Base-by-base conservation (phyloP, 2,888 invertebrate genomes). In the Melieria omissa region DNA sequence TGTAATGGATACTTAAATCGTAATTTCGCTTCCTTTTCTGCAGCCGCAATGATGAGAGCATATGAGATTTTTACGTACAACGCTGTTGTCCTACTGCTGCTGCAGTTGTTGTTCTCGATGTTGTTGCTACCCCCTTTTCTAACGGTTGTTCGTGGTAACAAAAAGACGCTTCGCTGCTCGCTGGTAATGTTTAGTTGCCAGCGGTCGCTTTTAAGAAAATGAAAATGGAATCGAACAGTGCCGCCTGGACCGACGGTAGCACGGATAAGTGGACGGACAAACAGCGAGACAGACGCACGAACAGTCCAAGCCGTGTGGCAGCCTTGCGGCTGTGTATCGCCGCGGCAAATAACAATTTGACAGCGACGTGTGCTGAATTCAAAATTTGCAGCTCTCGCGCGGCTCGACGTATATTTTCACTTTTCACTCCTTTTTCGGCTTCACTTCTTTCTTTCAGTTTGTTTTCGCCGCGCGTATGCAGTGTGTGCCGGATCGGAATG, bases 1-100 rank as follows among this genome's bases (percentile, higher is more conserved):
- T 78, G 77, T 82, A 82, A 81, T 80, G 81, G 81, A 80, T 81
- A 81, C 79, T 80, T 81, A 81, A 79, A 82, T 78, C 77, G 79
- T 80, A 77, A 80, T 82, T 82, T 82, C 77, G 78, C 79, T 81
- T 83, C 79, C 78, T 79, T 82, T 79, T 78, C 78, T 76, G 75
- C 75, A 76, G 77, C 79, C 81, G 76, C 78, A 76, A 79, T 80
- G 80, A 78, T 82, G 80, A 76, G 79, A 78, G 80, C 78, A 80
- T 82, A 78, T 78, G 76, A 77, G 80, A 80, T 79, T 82, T 80
- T 80, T 46, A 12, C 42, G 14, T 80, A 29, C 2, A 29, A 29
- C 77, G 81, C 77, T 75, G 77, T 77, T 77, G 77, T 78, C 77
- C 67, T 77, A 65, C 14, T 73, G 61, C 54, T 16, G 6, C 45